phyloP scores from a whole-genome alignment of 2,888 invertebrate species.

The Ectemnius cavifrons region DNA sequence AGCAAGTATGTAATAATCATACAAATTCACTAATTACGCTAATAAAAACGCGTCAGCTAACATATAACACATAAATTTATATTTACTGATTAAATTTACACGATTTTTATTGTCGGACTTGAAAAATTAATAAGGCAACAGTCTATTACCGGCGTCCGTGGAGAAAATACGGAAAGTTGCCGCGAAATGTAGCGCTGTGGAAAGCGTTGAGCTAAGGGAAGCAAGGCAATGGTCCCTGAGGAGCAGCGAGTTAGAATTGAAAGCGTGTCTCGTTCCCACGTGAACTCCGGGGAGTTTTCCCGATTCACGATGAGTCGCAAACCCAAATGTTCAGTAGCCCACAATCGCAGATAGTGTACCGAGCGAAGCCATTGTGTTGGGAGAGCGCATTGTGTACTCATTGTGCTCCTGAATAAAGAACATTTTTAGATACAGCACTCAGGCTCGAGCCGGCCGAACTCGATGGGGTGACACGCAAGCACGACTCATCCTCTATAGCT shows the following conservation, averaged over 20 bases:
- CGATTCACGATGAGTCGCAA: slow-evolving; percentile 73
- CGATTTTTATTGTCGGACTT: no score
- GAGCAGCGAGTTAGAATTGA: slow-evolving; percentile 57
- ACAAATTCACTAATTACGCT: no score
- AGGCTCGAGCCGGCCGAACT: slow-evolving; percentile 43
- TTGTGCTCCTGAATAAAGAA: slow-evolving; percentile 70
- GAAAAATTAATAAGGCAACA: no score
- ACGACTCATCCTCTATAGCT: slow-evolving; percentile 63
- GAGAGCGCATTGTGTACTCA: slow-evolving; percentile 65
- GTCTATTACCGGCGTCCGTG: no score
- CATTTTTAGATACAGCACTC: slow-evolving; percentile 72
- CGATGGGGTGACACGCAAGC: slow-evolving; percentile 62
- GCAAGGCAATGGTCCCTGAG: slow-evolving; percentile 38
- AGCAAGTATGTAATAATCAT: no score
- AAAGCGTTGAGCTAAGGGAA: slow-evolving; percentile 29
- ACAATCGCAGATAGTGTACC: slow-evolving; percentile 59
- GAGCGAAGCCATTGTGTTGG: slow-evolving; percentile 53
- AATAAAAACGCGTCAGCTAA: no score
- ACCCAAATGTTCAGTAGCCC: slow-evolving; percentile 66
- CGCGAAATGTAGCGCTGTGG: neutral
- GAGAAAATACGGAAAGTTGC: no score
- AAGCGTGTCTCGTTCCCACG: slow-evolving; percentile 71
- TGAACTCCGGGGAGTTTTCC: slow-evolving; percentile 61
- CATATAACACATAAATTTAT: no score
- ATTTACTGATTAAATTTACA: no score